Base-by-base conservation (phyloP, 1,140 invertebrate genomes). In the Caenorhabditis remanei region DNA sequence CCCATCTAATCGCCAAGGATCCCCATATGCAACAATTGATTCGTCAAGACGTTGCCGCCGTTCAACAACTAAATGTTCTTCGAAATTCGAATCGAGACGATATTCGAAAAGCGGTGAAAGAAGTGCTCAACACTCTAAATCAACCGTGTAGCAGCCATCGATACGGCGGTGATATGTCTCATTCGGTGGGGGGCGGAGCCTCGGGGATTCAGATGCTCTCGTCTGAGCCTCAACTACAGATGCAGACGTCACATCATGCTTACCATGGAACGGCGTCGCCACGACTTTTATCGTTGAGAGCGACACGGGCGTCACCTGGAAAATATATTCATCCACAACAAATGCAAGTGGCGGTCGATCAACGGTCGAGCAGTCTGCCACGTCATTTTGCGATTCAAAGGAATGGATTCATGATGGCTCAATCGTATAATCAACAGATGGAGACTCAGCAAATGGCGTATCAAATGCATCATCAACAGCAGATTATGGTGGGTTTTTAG, bases 351-450 rank as follows among this genome's bases (percentile, higher is more conserved):
- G 46, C 58, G 6, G 11, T 21, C n/a, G 40, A 71, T 71, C 85
- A 85, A 24, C 32, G 85, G 13, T 85, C 63, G 7, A 79, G 63
- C 65, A 85, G 85, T 85, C n/a, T 85, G 63, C 85, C 85, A 65
- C 24, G 85, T 40, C 85, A 85, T 58, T 85, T 85, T 40, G 63
- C 85, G 6, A n/a, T 79, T 43, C 71, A 79, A 50, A 19, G 71
- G n/a, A 79, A 79, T 24, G 71, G 71, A 79, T 79, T 79, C 14
- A 50, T 79, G 46, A 79, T 79, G 71, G 71, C 71, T 53, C 71
- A 79, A 46, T 79, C 71, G 4, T 79, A 50, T 53, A 79, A 21
- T 50, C 71, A 79, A 24, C 46, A 79, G 40, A 50, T 50, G 46
- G 46, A 79, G 24, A 21, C 43, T 14, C 71, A 63, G 24, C 24